Conservation (phyloP, 2,888 invertebrate genomes). For the Tipula confusa region DNA sequence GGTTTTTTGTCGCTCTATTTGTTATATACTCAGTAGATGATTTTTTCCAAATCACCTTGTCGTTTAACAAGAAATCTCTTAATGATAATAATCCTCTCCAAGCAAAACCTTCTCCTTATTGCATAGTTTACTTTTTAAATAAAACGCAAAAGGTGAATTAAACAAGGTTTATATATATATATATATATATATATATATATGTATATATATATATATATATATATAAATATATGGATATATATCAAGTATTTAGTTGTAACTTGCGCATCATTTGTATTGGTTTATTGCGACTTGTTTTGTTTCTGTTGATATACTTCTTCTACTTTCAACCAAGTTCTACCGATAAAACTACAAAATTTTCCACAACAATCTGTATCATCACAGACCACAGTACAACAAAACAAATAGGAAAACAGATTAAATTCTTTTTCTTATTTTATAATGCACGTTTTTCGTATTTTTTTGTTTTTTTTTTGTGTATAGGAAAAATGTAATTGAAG, state of each 20-base stretch:
- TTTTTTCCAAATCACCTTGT: background rate
- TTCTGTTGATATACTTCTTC: background rate
- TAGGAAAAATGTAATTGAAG: background rate
- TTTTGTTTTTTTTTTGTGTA: too few relatives aligned
- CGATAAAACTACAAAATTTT: background rate
- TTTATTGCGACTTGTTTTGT: background rate
- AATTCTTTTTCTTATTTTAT: background rate
- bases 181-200: too few relatives aligned
- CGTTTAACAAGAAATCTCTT: background rate
- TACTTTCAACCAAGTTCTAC: background rate
- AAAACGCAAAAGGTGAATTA: background rate
- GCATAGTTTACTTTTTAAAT: background rate
- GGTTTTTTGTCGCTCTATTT: background rate
- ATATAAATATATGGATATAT: too few relatives aligned
- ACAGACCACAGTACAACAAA: background rate
- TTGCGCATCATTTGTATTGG: background rate
- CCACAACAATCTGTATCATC: background rate
- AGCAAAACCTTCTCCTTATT: background rate
- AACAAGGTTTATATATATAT: too few relatives aligned
- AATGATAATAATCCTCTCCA: background rate
- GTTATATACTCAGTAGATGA: background rate
- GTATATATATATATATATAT: too few relatives aligned
- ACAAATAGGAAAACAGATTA: background rate
- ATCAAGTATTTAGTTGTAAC: background rate
- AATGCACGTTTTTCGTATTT: background rate